phyloP scores from a whole-genome alignment of 64 coral and sea anemone species.

The Porites australiensis region DNA sequence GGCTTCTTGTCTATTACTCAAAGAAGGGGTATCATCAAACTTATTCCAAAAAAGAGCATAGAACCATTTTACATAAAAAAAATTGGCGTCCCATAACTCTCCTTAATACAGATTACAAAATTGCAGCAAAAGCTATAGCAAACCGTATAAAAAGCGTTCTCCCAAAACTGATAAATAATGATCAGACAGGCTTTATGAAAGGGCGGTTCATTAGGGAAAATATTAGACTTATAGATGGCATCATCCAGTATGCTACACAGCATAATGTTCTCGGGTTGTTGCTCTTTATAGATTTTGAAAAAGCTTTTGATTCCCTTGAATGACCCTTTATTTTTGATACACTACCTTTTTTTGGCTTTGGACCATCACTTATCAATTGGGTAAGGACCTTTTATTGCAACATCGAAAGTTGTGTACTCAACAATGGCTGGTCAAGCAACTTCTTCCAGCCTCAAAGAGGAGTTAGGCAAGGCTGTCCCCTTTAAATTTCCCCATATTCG shows the following conservation, averaged over 20 bases:
- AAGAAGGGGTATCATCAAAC: not conserved
- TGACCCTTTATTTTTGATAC: slow-evolving; percentile 46
- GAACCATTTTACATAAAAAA: not conserved
- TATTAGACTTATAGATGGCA: not conserved
- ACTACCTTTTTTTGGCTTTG: slow-evolving; percentile 30
- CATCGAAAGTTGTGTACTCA: slow-evolving; percentile 53
- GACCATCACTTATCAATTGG: slow-evolving; percentile 43
- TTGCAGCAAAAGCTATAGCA: not conserved
- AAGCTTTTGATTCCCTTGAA: slow-evolving; percentile 3
- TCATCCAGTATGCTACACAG: not conserved
- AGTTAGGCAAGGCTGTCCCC: slow-evolving; percentile 66
- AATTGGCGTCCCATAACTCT: not conserved
- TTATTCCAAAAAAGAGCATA: too few species aligned
- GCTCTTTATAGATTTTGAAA: too few species aligned
- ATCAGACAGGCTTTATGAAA: not conserved
- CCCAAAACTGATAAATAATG: not conserved
- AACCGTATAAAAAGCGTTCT: not conserved
- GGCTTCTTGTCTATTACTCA: not conserved
- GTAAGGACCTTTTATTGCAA: slow-evolving; percentile 31
- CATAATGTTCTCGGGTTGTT: not conserved
- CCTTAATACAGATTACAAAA: not conserved
- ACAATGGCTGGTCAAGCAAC: slow-evolving; percentile 39
- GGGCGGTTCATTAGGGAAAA: too few species aligned
- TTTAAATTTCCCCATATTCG: not conserved
- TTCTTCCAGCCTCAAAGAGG: slow-evolving; percentile 46